Percentiles rank a stretch among this genome's conserved stretches.
Evolutionary conservation across 1,140 invertebrate species (phyloP).

Genomic region (Mamestra configurata): DNA sequence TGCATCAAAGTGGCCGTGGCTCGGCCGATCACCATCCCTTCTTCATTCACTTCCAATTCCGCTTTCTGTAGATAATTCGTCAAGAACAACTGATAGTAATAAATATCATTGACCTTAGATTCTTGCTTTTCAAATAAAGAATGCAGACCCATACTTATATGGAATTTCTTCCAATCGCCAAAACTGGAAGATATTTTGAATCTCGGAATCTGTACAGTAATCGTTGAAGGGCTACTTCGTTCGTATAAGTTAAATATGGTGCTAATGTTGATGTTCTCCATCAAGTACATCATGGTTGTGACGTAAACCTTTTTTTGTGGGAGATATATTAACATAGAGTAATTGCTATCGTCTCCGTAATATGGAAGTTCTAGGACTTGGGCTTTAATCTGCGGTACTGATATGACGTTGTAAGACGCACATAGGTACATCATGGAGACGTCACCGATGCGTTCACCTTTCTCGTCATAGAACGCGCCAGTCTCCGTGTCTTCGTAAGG

Average conservation of each 20-base stretch:
- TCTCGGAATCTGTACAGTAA: constrained; percentile 89
- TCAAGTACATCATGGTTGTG: constrained; percentile 72
- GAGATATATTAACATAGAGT: constrained; percentile 90
- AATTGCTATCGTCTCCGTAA: constrained; percentile 85
- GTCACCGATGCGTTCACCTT: constrained; percentile 73
- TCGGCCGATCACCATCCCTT: constrained; percentile 91
- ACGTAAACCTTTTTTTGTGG: constrained; percentile 79
- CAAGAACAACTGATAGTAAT: constrained; percentile 83
- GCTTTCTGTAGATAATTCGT: constrained; percentile 91
- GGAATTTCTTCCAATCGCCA: constrained; percentile 86
- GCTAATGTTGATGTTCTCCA: constrained; percentile 85
- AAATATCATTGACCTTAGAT: constrained; percentile 90
- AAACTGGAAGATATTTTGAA: constrained; percentile 90
- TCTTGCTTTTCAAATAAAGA: constrained; percentile 88
- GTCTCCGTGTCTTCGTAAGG: constrained; percentile 85
- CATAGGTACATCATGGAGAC: constrained; percentile 84
- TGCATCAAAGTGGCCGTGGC: constrained; percentile 85
- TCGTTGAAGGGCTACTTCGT: constrained; percentile 70
- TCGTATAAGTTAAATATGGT: constrained; percentile 83
- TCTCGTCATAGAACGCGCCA: constrained; percentile 83
- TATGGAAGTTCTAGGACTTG: constrained; percentile 91
- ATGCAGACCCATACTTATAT: constrained; percentile 90
- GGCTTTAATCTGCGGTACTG: constrained; percentile 81
- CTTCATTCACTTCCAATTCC: constrained; percentile 92
- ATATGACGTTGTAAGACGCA: constrained; percentile 69